Conservation (phyloP, 2,888 invertebrate genomes). For the Apamea monoglypha region DNA sequence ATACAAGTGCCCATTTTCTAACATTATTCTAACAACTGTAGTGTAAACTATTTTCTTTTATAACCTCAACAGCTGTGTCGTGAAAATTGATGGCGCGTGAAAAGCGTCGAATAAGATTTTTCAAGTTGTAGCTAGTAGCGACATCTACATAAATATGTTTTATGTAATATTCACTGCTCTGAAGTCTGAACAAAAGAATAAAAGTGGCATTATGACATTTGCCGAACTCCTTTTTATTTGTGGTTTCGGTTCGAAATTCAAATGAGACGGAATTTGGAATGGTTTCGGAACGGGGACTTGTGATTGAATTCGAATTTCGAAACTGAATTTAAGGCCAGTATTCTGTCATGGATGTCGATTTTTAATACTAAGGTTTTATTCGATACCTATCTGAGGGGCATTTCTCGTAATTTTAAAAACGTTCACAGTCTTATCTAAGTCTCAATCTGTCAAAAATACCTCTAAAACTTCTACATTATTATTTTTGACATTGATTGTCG, state of each 20-base stretch:
- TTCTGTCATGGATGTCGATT: not conserved
- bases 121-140: slow-evolving; percentile 36
- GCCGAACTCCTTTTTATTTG: slow-evolving; percentile 12
- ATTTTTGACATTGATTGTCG: not conserved
- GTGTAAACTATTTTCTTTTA: slow-evolving; percentile 51
- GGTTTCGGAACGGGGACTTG: slow-evolving; percentile 5
- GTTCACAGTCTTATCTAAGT: not conserved
- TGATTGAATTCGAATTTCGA: slow-evolving; percentile 35
- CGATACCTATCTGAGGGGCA: not conserved
- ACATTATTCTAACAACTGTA: slow-evolving; percentile 24
- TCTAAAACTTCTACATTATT: not conserved
- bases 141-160: slow-evolving; percentile 42
- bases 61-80: slow-evolving; percentile 51
- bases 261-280: slow-evolving; percentile 32
- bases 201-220: slow-evolving; percentile 35
- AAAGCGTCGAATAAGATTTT: slow-evolving; percentile 41
- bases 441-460: not conserved
- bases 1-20: slow-evolving; percentile 25
- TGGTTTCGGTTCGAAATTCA: slow-evolving; percentile 37
- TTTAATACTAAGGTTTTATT: slow-evolving; percentile 11
- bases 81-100: slow-evolving; percentile 54
- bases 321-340: slow-evolving; percentile 4
- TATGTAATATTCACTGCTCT: slow-evolving; percentile 9
- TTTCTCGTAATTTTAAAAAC: not conserved
- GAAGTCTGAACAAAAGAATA: slow-evolving; percentile 39